These are phyloP conservation scores for Acipenser ruthenus DNA, from an alignment of 2,797 vertebrate genomes.

Conservation along the genomic window DNA sequence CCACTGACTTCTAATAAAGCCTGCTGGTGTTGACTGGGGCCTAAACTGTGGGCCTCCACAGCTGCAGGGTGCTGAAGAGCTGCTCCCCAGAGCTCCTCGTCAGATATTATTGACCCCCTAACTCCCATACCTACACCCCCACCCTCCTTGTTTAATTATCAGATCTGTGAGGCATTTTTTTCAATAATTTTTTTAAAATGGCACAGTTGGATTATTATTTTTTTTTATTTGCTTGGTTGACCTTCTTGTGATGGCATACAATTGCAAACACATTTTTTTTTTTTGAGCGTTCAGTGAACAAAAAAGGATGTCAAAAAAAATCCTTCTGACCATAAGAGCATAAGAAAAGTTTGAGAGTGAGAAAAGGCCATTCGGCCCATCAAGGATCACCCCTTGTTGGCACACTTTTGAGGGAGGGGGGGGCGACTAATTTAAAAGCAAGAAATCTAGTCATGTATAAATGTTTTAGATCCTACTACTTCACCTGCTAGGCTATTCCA, in stretches of 20 bases:
- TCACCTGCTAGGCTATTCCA: no score
- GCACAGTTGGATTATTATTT: neutral
- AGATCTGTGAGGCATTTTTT: neutral
- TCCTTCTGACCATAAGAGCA: no score
- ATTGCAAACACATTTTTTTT: neutral
- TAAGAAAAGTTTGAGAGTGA: no score
- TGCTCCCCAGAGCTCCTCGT: conserved; percentile 25
- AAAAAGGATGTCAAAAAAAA: neutral
- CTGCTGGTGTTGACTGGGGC: conserved; percentile 39
- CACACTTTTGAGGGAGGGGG: no score
- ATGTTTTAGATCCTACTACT: no score
- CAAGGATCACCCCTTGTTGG: no score
- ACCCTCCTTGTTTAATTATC: neutral
- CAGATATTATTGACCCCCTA: conserved; percentile 19
- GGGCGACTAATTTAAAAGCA: no score
- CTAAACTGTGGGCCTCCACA: conserved; percentile 10
- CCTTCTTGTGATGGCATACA: neutral
- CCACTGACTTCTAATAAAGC: conserved; percentile 41
- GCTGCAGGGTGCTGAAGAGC: conserved; percentile 29
- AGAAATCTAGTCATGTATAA: no score
- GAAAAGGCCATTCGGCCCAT: no score
- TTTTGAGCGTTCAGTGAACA: neutral
- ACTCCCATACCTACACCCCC: neutral
- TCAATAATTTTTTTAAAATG: neutral
- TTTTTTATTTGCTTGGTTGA: neutral